Conservation (phyloP, 2,888 invertebrate species). For the Conus canariensis region DNA sequence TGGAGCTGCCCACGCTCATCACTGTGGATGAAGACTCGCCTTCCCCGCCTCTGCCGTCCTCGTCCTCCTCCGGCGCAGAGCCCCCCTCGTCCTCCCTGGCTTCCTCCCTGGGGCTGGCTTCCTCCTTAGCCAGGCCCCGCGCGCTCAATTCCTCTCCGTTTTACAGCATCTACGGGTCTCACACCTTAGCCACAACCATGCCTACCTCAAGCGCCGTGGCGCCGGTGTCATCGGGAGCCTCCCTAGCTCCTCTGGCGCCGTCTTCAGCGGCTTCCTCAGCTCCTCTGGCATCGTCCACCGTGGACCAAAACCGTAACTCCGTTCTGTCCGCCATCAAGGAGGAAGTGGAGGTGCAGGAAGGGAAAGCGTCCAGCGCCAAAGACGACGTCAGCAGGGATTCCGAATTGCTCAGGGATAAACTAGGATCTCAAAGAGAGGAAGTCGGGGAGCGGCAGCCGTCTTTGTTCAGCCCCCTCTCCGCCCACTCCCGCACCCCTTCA, state of each 20-base stretch:
- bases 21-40: background rate
- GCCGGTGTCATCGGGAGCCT: background rate
- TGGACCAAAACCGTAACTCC: constrained; percentile 50
- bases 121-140: background rate
- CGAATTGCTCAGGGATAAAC: background rate
- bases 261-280: background rate
- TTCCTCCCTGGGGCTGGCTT: constrained; percentile 15
- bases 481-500: constrained; percentile 39
- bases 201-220: constrained; percentile 27
- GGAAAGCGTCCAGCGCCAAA: background rate
- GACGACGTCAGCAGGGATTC: background rate
- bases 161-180: constrained; percentile 25
- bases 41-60: background rate
- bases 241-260: background rate
- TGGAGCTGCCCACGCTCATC: background rate
- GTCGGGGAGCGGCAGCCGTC: background rate
- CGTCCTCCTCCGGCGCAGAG: background rate
- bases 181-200: background rate
- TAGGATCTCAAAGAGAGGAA: constrained; percentile 35
- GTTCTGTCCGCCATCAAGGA: constrained; percentile 54
- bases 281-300: background rate
- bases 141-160: constrained; percentile 9
- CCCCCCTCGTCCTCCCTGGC: constrained; percentile 8
- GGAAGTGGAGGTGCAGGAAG: constrained; percentile 56
- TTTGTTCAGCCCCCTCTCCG: constrained; percentile 41